These are phyloP conservation scores for Nesospiza acunhae DNA, from an alignment of 2,113 vertebrate species.

Conservation along the genomic window DNA sequence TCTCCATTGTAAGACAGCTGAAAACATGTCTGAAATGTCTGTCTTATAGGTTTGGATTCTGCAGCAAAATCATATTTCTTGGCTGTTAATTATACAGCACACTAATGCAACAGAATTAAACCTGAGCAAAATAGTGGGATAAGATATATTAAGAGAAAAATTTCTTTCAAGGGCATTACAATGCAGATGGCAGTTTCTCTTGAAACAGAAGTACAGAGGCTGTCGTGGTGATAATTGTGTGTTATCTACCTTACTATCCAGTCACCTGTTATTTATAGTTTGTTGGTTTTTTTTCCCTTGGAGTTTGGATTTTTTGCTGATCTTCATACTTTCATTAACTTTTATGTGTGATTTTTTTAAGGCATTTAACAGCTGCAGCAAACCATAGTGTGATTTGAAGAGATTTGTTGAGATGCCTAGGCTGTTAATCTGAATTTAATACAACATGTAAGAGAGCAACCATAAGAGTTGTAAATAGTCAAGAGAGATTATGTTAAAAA, in stretches of 20 bases:
- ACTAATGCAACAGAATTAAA: background rate
- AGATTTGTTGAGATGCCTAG: background rate
- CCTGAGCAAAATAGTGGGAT: background rate
- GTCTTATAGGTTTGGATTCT: background rate
- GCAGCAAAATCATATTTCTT: background rate
- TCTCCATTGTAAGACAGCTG: background rate
- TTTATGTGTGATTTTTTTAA: background rate
- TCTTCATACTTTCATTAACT: background rate
- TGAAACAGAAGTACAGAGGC: background rate
- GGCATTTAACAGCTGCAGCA: background rate
- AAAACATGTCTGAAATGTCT: background rate
- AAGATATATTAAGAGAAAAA: background rate
- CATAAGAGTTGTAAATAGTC: background rate
- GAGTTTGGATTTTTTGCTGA: background rate
- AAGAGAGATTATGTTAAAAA: background rate
- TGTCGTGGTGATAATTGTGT: background rate
- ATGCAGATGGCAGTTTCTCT: background rate
- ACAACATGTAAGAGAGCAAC: background rate
- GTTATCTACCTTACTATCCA: background rate
- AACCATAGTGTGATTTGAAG: background rate
- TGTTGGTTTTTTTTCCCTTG: fast-evolving
- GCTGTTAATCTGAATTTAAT: background rate
- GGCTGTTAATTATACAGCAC: background rate
- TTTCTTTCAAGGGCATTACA: background rate
- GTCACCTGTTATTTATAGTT: background rate